These are phyloP conservation scores for Stegana nigrithorax DNA, from an alignment of 2,888 invertebrate species.

Conservation along the genomic window DNA sequence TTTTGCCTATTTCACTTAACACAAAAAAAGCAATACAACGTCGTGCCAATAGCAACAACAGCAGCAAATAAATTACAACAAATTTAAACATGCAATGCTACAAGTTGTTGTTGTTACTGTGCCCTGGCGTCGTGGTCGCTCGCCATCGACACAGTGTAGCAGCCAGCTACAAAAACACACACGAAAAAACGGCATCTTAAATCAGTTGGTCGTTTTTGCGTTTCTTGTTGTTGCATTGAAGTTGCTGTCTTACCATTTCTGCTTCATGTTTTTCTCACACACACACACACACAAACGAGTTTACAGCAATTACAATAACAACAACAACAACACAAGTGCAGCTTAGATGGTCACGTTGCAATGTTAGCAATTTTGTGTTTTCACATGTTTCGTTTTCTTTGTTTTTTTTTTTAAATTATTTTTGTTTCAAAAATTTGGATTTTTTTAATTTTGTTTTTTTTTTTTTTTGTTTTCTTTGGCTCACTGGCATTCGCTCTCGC, in stretches of 20 bases:
- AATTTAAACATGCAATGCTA: constrained; percentile 13
- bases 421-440: too few species aligned
- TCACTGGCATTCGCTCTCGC: too few species aligned
- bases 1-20: constrained; percentile 50
- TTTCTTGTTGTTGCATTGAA: too few species aligned
- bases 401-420: background rate
- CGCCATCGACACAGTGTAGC: too few species aligned
- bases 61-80: constrained; percentile 28
- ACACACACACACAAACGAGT: too few species aligned
- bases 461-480: background rate
- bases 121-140: constrained; percentile 27
- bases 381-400: constrained; percentile 24
- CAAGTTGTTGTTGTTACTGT: constrained; percentile 22
- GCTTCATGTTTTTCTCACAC: too few species aligned
- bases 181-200: too few species aligned
- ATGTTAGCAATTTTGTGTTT: constrained; percentile 41
- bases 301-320: constrained; percentile 18
- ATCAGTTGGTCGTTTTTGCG: too few species aligned
- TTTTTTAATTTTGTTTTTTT: background rate
- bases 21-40: constrained; percentile 27
- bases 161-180: too few species aligned
- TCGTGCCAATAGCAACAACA: constrained; percentile 28
- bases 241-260: too few species aligned
- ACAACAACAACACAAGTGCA: constrained; percentile 52
- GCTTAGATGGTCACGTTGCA: constrained; percentile 54